A percentile compares a stretch with the other conserved stretches of the same genome.
Conservation (phyloP, 2,797 vertebrate genomes). For the Telmatherina bonti region DNA sequence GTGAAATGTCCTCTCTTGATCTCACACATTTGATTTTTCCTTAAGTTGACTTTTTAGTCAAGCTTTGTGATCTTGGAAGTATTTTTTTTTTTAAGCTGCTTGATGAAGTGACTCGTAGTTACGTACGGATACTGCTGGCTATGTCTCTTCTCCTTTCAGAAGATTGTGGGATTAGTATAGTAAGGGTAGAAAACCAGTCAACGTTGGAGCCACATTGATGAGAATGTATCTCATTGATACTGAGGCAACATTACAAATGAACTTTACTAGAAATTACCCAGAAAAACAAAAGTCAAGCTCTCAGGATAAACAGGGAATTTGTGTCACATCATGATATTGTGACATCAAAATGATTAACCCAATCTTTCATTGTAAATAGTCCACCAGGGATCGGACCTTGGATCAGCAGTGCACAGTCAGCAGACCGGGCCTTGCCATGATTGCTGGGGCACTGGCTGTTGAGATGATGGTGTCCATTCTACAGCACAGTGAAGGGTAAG, state of each 20-base stretch:
- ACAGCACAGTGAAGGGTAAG: conserved; percentile 96
- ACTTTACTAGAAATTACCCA: conserved; percentile 2
- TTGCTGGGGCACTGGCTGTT: conserved; percentile 95
- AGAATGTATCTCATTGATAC: neutral
- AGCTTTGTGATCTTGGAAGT: neutral
- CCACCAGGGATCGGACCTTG: conserved; percentile 94
- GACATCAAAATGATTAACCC: neutral
- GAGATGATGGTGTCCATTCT: conserved; percentile 97
- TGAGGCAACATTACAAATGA: neutral
- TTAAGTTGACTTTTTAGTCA: neutral
- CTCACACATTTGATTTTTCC: neutral
- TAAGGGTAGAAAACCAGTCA: conserved; percentile 1
- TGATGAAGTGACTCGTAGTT: neutral
- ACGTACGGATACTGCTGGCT: conserved; percentile 7
- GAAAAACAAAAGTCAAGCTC: neutral
- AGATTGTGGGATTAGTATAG: neutral
- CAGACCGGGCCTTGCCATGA: conserved; percentile 94
- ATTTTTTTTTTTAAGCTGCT: neutral
- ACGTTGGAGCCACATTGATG: conserved; percentile 1
- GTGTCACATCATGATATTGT: neutral
- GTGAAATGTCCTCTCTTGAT: neutral
- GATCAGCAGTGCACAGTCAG: conserved; percentile 99
- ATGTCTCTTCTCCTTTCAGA: conserved; percentile 1
- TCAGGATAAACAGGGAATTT: neutral
- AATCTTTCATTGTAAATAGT: conserved; percentile 76